Percentiles rank a stretch among this genome's conserved stretches.
phyloP scores from a whole-genome alignment of 1,140 invertebrate genomes.

The Conus ventricosus region DNA sequence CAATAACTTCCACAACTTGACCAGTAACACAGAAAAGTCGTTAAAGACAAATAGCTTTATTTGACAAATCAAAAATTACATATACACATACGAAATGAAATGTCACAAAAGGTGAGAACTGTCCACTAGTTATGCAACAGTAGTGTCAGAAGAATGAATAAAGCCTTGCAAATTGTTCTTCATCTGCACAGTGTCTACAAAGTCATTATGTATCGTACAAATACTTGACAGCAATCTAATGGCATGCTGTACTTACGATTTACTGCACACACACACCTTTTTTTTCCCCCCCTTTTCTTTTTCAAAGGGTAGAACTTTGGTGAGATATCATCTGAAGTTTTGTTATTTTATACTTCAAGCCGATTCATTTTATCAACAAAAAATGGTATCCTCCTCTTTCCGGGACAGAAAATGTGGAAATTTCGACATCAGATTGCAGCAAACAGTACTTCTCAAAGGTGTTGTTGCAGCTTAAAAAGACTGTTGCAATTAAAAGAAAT shows the following conservation, averaged over 20 bases:
- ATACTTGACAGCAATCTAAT: not conserved
- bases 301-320: too few relatives aligned
- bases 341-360: too few relatives aligned
- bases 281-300: not conserved
- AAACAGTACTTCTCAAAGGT: not conserved
- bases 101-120: slow-evolving; percentile 40
- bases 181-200: not conserved
- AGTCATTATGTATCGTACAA: not conserved
- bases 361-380: too few relatives aligned
- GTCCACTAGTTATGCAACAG: slow-evolving; percentile 29
- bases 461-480: not conserved
- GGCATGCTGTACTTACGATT: not conserved
- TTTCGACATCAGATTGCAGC: not conserved
- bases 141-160: slow-evolving; percentile 23
- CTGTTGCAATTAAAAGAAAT: too few relatives aligned
- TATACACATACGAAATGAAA: slow-evolving; percentile 49
- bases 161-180: slow-evolving; percentile 1
- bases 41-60: slow-evolving; percentile 60
- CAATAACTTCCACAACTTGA: not conserved
- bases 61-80: slow-evolving; percentile 58
- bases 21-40: not conserved
- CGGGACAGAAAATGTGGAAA: too few relatives aligned
- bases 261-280: not conserved
- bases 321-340: too few relatives aligned
- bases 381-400: too few relatives aligned